A percentile compares a stretch with the other conserved stretches of the same genome.
Evolutionary conservation across 2,888 invertebrate genomes (phyloP).

Genomic region (Serripes groenlandicus): DNA sequence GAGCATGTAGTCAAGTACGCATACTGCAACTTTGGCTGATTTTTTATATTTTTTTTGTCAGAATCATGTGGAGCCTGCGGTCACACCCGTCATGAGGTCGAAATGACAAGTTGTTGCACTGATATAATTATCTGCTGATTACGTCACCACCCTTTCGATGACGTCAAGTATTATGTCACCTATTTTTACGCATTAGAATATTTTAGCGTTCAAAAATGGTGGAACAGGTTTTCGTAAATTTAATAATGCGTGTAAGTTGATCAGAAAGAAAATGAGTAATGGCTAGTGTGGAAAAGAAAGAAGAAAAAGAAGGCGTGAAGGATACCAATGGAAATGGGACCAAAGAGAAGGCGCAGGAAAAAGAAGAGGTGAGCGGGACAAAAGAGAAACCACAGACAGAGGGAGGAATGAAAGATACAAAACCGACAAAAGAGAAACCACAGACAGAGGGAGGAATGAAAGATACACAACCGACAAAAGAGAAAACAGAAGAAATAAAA

Average conservation of each 20-base stretch:
- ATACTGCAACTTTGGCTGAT: too few species aligned
- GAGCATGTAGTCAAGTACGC: too few species aligned
- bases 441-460: not conserved
- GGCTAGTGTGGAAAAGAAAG: conserved; percentile 2
- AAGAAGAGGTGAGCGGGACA: not conserved
- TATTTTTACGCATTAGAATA: not conserved
- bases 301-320: not conserved
- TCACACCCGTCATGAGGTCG: too few species aligned
- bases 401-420: not conserved
- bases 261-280: not conserved
- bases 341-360: not conserved
- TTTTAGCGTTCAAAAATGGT: conserved; percentile 20
- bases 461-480: not conserved
- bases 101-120: not conserved
- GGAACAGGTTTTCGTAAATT: not conserved
- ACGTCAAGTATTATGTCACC: conserved; percentile 9
- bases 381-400: not conserved
- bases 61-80: too few species aligned
- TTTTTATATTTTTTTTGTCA: too few species aligned
- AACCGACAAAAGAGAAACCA: not conserved
- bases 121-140: too few species aligned
- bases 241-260: not conserved
- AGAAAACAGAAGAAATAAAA: not conserved
- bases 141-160: not conserved
- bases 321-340: not conserved